Base-by-base conservation (phyloP, 2,888 invertebrate genomes). In the Agrochola litura region DNA sequence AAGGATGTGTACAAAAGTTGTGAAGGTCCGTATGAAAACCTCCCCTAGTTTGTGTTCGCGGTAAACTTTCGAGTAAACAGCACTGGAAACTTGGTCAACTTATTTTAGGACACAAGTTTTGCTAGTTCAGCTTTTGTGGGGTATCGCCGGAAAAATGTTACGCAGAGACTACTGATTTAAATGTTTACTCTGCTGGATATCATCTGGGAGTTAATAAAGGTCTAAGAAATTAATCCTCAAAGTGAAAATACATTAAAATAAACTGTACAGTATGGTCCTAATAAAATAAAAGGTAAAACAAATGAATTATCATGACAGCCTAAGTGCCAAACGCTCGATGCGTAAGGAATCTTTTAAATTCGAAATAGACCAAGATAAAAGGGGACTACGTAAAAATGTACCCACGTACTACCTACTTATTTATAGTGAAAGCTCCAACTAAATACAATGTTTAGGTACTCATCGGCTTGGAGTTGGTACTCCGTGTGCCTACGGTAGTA, bases 41-140 rank as follows among this genome's bases (percentile, higher is more conserved):
- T 84, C 83, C 86, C 79, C 70, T 83, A 83, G 84, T 88, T 83
- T 88, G 86, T 77, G 87, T 84, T 81, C 73, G 81, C 65, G 81
- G 82, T 76, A 85, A 90, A 88, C 77, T 89, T 90, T 82, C 73
- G 66, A 82, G 88, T 85, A 88, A 86, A 87, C 84, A 88, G 81
- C 73, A 85, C 86, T 88, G 83, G 82, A 88, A 84, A 89, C 83
- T 86, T 86, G 56, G 56, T 43, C 64, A 84, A 86, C 86, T 88
- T 89, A 84, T 88, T 88, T 89, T 87, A 82, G 88, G 86, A 82
- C 75, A 83, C 78, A 83, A 85, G 69, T 86, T 82, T 72, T 49
- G 66, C 74, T 73, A 83, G 81, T 83, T 83, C 63, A 60, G 82
- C 69, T 67, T 81, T 81, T 73, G 77, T 78, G 25, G 61, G 70